Conservation (phyloP, 2,113 vertebrate genomes). For the Erythrocercus mccallii region DNA sequence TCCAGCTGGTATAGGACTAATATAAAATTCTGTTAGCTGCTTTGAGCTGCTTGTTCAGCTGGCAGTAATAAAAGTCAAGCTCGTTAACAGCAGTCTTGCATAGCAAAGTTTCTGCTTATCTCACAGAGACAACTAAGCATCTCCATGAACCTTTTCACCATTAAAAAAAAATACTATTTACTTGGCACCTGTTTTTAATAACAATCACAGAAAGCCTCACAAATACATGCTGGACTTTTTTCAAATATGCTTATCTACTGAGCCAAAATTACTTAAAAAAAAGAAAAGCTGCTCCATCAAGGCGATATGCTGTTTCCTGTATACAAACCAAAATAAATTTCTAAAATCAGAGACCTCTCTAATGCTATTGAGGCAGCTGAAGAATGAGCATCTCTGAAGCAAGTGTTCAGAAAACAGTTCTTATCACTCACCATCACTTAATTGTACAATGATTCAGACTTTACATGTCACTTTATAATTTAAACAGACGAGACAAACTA, state of each 20-base stretch:
- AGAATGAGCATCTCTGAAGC: not conserved
- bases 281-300: not conserved
- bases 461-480: not conserved
- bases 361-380: not conserved
- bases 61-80: conserved; percentile 25
- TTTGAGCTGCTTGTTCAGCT: conserved; percentile 43
- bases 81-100: conserved; percentile 28
- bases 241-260: not conserved
- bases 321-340: not conserved
- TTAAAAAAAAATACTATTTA: not conserved
- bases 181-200: not conserved
- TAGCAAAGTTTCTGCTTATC: conserved; percentile 20
- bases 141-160: not conserved
- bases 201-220: not conserved
- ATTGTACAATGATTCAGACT: not conserved
- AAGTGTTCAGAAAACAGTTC: conserved; percentile 3
- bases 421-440: not conserved
- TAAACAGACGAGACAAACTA: not conserved
- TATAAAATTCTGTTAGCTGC: conserved; percentile 25
- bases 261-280: not conserved
- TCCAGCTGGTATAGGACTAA: conserved; percentile 37
- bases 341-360: not conserved
- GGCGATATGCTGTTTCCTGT: not conserved
- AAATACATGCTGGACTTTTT: not conserved
- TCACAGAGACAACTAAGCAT: not conserved